Evolutionary conservation across 2,797 vertebrate genomes (phyloP).

Genomic region (Acropternis orthonyx): DNA sequence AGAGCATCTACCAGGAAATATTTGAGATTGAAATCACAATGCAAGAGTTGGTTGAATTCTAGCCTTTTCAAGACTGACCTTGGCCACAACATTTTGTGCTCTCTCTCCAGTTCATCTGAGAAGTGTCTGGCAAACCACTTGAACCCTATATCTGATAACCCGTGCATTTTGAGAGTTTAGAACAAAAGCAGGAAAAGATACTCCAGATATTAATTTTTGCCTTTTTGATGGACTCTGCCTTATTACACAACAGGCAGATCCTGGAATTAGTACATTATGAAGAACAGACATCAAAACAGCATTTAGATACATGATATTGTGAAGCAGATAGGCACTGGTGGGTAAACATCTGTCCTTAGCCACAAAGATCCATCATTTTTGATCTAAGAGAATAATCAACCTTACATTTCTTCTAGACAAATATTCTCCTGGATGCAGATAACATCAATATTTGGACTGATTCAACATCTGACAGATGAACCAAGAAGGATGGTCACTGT

Average conservation of each 20-base stretch:
- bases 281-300: background rate
- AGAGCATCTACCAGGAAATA: background rate
- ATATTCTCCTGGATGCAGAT: background rate
- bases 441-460: background rate
- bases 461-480: background rate
- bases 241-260: background rate
- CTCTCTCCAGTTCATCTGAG: background rate
- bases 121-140: background rate
- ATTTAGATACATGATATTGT: background rate
- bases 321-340: background rate
- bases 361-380: background rate
- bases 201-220: background rate
- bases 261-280: background rate
- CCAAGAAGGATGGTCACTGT: background rate
- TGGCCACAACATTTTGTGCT: background rate
- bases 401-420: background rate
- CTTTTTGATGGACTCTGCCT: background rate
- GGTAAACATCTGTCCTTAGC: background rate
- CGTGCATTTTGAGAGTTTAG: background rate
- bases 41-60: background rate
- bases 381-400: background rate
- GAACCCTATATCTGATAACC: background rate
- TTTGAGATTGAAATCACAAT: background rate
- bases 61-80: background rate
- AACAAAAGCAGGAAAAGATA: slow-evolving; percentile 51